Percentiles rank a stretch among this genome's conserved stretches.
These are phyloP conservation scores for Porites lutea DNA, from an alignment of 64 coral and sea anemone genomes.

Conservation along the genomic window DNA sequence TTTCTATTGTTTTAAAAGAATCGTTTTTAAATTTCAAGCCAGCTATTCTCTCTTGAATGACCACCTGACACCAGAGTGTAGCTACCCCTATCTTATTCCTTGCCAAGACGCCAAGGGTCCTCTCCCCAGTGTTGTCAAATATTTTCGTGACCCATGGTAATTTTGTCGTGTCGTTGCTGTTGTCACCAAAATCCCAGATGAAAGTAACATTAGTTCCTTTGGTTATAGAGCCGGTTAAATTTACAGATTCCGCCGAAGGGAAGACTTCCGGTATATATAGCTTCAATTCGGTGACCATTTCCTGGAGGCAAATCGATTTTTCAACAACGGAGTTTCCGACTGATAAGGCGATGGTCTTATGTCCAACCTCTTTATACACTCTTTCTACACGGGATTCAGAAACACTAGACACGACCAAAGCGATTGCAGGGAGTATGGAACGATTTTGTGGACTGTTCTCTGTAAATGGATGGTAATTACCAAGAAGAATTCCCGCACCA, in stretches of 20 bases:
- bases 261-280: not conserved
- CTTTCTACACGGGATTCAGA: conserved; percentile 7
- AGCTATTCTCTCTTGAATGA: conserved; percentile 44
- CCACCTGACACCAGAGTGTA: not conserved
- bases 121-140: not conserved
- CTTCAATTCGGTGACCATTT: not conserved
- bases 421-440: not conserved
- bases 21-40: conserved; percentile 13
- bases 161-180: conserved; percentile 11
- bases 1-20: conserved; percentile 10
- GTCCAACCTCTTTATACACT: not conserved
- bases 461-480: conserved; percentile 11
- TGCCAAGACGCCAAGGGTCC: conserved; percentile 3
- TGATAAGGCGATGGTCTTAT: not conserved
- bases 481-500: not conserved
- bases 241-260: not conserved
- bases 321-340: not conserved
- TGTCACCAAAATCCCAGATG: conserved; percentile 39
- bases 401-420: not conserved
- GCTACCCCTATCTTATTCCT: conserved; percentile 24
- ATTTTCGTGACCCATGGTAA: conserved; percentile 15
- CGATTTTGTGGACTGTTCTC: not conserved
- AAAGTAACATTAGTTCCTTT: conserved; percentile 31
- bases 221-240: not conserved
- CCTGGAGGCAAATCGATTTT: not conserved